Evolutionary conservation across 2,797 vertebrate genomes (phyloP).

Genomic region (Vespertilio murinus): DNA sequence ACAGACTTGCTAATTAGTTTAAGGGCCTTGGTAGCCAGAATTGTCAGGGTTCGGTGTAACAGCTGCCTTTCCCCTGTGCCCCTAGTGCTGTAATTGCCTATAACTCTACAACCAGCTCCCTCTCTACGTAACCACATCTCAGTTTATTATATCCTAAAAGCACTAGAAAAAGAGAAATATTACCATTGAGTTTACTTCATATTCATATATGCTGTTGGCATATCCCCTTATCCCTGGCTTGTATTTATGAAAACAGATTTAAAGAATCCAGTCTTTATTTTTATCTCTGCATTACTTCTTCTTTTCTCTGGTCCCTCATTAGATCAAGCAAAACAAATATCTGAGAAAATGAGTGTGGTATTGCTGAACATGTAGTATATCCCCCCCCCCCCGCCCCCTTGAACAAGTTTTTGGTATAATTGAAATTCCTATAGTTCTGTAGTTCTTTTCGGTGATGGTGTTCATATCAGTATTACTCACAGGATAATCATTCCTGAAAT

Average conservation of each 20-base stretch:
- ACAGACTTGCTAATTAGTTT: not conserved
- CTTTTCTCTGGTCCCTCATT: not conserved
- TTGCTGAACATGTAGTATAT: not conserved
- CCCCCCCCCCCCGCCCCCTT: no score
- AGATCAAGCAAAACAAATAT: not conserved
- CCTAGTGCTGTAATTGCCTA: not conserved
- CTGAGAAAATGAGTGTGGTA: not conserved
- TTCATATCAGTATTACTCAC: not conserved
- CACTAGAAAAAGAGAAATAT: not conserved
- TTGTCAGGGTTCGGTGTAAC: not conserved
- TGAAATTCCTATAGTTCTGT: not conserved
- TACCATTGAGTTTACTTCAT: not conserved
- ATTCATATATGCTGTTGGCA: not conserved
- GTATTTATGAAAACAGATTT: not conserved
- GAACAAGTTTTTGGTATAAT: not conserved
- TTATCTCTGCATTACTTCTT: not conserved
- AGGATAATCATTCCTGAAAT: not conserved
- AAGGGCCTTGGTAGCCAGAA: not conserved
- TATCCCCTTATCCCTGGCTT: not conserved
- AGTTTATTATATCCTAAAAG: not conserved
- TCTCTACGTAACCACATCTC: not conserved
- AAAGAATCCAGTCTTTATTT: constrained; percentile 25
- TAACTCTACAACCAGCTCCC: not conserved
- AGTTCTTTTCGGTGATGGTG: not conserved
- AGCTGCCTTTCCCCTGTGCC: not conserved